Percentiles rank a stretch among this genome's conserved stretches.
phyloP scores from a whole-genome alignment of 2,113 vertebrate genomes.

The Synodontis membranacea region DNA sequence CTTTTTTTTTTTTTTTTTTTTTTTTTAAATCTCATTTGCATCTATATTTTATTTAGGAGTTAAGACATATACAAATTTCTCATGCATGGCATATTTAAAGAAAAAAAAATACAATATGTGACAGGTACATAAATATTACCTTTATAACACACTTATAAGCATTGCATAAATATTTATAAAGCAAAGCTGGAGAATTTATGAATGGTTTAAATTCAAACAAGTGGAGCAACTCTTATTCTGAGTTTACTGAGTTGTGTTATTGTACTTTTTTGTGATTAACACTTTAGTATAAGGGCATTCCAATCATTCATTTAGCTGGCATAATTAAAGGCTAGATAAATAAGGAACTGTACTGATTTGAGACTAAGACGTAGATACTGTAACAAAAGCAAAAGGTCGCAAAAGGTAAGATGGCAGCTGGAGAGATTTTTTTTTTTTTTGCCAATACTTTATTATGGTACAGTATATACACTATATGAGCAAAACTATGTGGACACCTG shows the following conservation, averaged over 20 bases:
- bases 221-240: neutral
- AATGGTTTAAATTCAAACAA: neutral
- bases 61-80: neutral
- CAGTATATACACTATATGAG: neutral
- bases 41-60: neutral
- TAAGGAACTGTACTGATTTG: neutral
- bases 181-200: neutral
- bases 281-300: neutral
- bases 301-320: neutral
- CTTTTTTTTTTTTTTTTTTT: neutral
- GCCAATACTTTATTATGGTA: neutral
- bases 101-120: neutral
- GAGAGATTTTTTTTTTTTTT: neutral
- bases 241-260: neutral
- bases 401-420: neutral
- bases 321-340: neutral
- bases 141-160: neutral
- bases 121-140: neutral
- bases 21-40: neutral
- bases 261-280: neutral
- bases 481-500: neutral
- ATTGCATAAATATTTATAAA: neutral
- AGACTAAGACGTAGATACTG: neutral
- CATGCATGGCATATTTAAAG: neutral
- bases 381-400: too few species aligned